Base-by-base conservation (phyloP, 2,113 vertebrate species). In the Misgurnus anguillicaudatus region DNA sequence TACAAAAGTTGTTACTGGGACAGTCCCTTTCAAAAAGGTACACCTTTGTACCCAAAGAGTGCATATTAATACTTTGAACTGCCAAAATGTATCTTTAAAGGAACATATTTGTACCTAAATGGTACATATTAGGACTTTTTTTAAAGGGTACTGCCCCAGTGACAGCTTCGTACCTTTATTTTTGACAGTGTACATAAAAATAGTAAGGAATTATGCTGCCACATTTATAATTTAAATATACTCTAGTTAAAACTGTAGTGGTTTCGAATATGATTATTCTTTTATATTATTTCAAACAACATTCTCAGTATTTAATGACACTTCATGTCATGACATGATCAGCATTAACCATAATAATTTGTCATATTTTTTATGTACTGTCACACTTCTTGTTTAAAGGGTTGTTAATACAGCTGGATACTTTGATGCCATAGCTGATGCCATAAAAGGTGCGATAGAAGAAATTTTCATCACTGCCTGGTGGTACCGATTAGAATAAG, bases 401-500 rank as follows among this genome's bases (percentile, higher is more conserved):
- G 84, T 85, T 83, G 82, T 86, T 55, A 85, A 85, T 60, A 81
- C 83, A 66, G 85, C 86, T 62, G 85, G 85, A 64, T 84, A 86
- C 83, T 85, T 82, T 75, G 80, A 86, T 71, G 68, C 85, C 73
- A 82, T 84, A 39, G 85, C 85, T 60, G 85, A 82, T 81, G 80
- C 82, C 78, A 79, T 84, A 67, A 81, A 86, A 86, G 84, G 75
- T 55, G 81, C 75, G 72, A 81, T 82, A 69, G 83, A 87, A 70
- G 87, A 87, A 83, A 86, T 85, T 63, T 85, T 84, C 79, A 86
- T 87, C 83, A 81, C 83, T 47, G 84, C 80, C 77, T 85, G 85
- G 80, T 85, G 82, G 79, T 89, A 83, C 19, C 69, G 60, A 79
- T 76, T 79, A 82, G 62, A 82, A 58, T 77, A 63, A 72, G 72